These are phyloP conservation scores for Chiroxiphia lanceolata DNA, from an alignment of 2,797 vertebrate genomes.

Conservation along the genomic window DNA sequence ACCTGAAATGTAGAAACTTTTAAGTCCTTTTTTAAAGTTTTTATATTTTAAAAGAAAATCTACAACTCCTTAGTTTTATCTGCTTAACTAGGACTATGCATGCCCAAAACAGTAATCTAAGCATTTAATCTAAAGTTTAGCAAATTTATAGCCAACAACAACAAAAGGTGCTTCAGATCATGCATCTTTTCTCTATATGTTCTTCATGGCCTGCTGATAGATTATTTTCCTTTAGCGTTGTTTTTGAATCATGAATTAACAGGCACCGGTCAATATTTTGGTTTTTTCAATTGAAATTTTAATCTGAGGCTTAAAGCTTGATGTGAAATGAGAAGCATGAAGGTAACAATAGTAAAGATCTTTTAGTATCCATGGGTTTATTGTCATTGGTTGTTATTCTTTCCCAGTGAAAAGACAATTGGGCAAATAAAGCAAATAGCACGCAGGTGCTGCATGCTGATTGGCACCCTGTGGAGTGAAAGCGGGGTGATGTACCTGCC, in stretches of 20 bases:
- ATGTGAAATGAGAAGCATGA: accelerated
- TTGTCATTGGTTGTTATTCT: background rate
- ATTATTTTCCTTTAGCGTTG: background rate
- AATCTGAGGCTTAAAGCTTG: background rate
- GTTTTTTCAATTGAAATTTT: background rate
- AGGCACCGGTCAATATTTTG: background rate
- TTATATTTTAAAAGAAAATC: background rate
- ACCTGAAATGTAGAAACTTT: background rate
- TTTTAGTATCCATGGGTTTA: accelerated
- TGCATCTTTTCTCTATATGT: background rate
- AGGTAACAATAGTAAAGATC: background rate
- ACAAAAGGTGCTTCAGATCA: background rate
- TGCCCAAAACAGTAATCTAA: background rate
- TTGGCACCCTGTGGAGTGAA: no score
- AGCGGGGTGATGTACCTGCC: background rate
- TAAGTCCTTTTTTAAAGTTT: background rate
- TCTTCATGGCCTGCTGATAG: background rate
- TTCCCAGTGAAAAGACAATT: background rate
- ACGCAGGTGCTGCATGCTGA: accelerated
- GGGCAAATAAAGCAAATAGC: background rate
- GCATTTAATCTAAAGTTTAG: background rate
- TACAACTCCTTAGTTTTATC: background rate
- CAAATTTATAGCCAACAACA: background rate
- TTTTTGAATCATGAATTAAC: background rate
- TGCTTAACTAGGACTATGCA: background rate